Evolutionary conservation across 2,113 vertebrate species (phyloP), one percentile per base, ranked within the genome.

Genomic region (Rhinoptilus africanus): DNA sequence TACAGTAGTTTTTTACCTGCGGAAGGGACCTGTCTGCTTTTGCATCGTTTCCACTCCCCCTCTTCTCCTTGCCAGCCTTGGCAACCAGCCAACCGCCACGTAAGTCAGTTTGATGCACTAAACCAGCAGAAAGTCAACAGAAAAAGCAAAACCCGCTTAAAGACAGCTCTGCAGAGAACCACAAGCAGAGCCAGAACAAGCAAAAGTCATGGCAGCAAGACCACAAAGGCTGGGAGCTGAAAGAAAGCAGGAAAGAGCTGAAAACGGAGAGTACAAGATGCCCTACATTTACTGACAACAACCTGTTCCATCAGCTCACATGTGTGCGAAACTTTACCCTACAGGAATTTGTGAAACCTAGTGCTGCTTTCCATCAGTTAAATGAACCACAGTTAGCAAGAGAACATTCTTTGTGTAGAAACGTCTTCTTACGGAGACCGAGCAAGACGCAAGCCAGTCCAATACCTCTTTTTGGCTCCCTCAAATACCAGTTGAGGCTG

Each of bases 381-480:
- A 22, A 41, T 11, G n/a, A 68, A 78, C 26, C 35, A 28, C 64
- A 50, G 37, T 50, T 54, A 67, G 28, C 69, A 82, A 35, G 18
- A 63, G 14, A 3, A 54, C 16, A 71, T 12, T 57, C 5, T 23
- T 27, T n/a, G 27, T 35, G 47, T 17, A 74, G 50, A 73, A 53
- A 62, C 13, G 50, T 2, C 53, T 41, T 9, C 53, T 57, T 28
- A 62, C 0, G 41, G 26, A 73, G 16, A 37, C 26, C 0, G 0
- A 48, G 12, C 50, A 62, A 74, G 26, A 41, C 4, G 3, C 43
- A 60, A 60, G 30, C 0, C 3, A 87, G 30, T 28, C 67, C 11
- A 32, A 13, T 4, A 24, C 20, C 12, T 5, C 27, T 48, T 24
- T 47, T 12, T 37, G 47, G 10, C 20, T 93, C 32, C 47, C 28